Base-by-base conservation (phyloP, 2,888 invertebrate species). In the Cryptocephalus moraei region DNA sequence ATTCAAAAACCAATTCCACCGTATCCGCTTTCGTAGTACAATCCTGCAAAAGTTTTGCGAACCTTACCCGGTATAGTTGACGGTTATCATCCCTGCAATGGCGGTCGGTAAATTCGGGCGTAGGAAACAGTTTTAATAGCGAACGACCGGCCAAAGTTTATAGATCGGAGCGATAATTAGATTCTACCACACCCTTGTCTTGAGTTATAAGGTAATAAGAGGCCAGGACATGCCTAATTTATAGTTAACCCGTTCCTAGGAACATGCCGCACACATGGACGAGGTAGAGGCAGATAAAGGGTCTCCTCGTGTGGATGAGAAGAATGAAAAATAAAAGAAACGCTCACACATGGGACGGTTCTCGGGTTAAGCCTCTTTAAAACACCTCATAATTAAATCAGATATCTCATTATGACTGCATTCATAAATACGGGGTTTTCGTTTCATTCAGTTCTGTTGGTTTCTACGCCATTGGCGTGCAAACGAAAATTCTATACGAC, bases 191-290 rank as follows among this genome's bases (percentile, higher is more conserved):
- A 69, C 70, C 70, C 67, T 68, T 65, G 66, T 66, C 68, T 66
- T 69, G 66, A 69, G 68, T 69, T 67, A 69, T 67, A 68, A 67
- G 67, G 68, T 68, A 69, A 69, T 69, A 68, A 67, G 69, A 67
- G 63, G 65, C 66, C 63, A 61, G 58, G 65, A 65, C 67, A 64
- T 63, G 67, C 60, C 61, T 67, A 68, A 69, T 68, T 70, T 69
- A 68, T 69, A 66, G 68, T 64, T 61, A 64, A 64, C 64, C 66
- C 66, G 58, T 52, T 60, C 60, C 60, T 58, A 57, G 56, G 57
- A 57, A 59, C 60, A 56, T 59, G 55, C 57, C 52, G 36, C 49
- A 44, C 49, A 45, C 48, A 45, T 46, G 54, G 49, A 51, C 48
- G 50, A 51, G 50, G 50, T 51, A 49, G 52, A 47, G 46, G 54